Percentiles rank a stretch among this genome's conserved stretches.
phyloP scores from a whole-genome alignment of 2,113 vertebrate genomes.

The Cariama cristata region DNA sequence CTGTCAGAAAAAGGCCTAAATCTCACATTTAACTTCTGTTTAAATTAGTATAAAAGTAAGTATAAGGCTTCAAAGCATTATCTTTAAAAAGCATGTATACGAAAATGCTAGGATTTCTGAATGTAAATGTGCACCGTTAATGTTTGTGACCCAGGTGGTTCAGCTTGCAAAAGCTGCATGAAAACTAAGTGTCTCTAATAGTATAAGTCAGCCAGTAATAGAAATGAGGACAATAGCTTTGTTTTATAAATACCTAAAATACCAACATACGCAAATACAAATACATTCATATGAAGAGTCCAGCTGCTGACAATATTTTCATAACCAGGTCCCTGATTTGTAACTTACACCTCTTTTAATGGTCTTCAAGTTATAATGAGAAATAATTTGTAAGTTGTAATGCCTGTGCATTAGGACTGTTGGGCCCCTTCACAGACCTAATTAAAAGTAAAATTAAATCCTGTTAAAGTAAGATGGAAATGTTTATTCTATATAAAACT shows the following conservation, averaged over 20 bases:
- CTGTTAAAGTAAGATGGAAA: conserved; percentile 63
- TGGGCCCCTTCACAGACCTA: conserved; percentile 44
- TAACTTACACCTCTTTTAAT: neutral
- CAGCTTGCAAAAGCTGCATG: neutral
- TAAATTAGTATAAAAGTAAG: neutral
- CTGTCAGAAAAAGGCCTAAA: neutral
- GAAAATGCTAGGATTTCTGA: neutral
- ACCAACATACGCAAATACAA: neutral
- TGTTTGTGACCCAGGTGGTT: neutral
- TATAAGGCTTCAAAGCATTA: neutral
- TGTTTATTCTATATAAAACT: conserved; percentile 17
- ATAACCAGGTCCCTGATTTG: neutral
- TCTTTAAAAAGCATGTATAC: neutral
- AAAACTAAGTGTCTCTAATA: neutral
- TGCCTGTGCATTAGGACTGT: conserved; percentile 28
- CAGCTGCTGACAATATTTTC: neutral
- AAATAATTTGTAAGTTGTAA: neutral
- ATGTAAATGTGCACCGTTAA: neutral
- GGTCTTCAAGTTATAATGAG: neutral
- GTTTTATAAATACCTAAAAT: neutral
- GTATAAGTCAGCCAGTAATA: neutral
- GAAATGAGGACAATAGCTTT: neutral
- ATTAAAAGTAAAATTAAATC: conserved; percentile 69
- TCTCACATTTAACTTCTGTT: neutral
- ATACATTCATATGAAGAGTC: neutral